These are phyloP conservation scores for Anniella stebbinsi DNA, from an alignment of 2,797 vertebrate species.

Conservation along the genomic window DNA sequence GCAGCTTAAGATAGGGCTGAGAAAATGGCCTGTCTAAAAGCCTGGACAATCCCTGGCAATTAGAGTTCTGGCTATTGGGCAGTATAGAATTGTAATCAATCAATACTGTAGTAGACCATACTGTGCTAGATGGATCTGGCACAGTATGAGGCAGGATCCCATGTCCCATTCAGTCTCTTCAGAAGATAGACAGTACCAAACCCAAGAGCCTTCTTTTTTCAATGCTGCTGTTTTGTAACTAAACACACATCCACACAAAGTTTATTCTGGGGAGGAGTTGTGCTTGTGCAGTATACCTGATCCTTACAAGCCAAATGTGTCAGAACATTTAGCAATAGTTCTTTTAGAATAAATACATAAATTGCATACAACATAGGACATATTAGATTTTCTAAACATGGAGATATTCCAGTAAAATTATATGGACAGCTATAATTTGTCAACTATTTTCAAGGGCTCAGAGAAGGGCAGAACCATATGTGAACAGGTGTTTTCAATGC, in stretches of 20 bases:
- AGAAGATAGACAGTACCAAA: not conserved
- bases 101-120: not conserved
- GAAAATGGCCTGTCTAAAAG: too few relatives aligned
- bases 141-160: not conserved
- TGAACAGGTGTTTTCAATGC: not conserved
- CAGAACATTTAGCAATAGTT: not conserved
- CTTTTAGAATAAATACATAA: not conserved
- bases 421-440: constrained; percentile 4
- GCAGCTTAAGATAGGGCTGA: too few relatives aligned
- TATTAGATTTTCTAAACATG: not conserved
- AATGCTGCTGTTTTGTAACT: too few relatives aligned
- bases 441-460: not conserved
- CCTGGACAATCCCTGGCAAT: not conserved
- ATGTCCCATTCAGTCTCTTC: not conserved
- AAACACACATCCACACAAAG: not conserved
- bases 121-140: not conserved
- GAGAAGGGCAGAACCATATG: not conserved
- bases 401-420: not conserved
- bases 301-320: not conserved
- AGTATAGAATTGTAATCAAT: too few relatives aligned
- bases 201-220: not conserved
- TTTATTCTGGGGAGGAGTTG: not conserved
- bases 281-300: not conserved
- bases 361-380: not conserved
- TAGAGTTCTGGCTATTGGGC: not conserved